Evolutionary conservation across 2,888 invertebrate species (phyloP).

Genomic region (Polymixis lichenea): DNA sequence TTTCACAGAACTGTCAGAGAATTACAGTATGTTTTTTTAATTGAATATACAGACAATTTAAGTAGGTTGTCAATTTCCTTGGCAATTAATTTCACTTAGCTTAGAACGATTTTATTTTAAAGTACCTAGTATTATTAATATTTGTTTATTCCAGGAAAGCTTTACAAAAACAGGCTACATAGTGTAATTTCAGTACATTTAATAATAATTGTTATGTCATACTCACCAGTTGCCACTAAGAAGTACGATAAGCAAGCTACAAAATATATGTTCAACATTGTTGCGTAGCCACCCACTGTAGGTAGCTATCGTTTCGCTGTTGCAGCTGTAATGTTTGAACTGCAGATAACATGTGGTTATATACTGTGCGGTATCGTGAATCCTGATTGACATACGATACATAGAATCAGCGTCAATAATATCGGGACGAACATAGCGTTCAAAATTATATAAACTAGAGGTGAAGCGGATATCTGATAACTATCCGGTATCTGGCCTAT

Average conservation of each 20-base stretch:
- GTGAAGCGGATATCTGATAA: too few relatives aligned
- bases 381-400: not conserved
- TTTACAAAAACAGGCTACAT: not conserved
- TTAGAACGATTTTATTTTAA: too few relatives aligned
- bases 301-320: not conserved
- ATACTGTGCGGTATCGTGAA: not conserved
- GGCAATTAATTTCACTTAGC: not conserved
- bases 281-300: not conserved
- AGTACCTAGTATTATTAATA: too few relatives aligned
- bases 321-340: not conserved
- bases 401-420: too few relatives aligned
- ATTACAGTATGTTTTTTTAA: too few relatives aligned
- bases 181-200: not conserved
- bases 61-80: not conserved
- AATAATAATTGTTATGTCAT: not conserved
- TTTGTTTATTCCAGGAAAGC: not conserved
- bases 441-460: too few relatives aligned
- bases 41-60: not conserved
- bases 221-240: constrained; percentile 16
- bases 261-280: constrained; percentile 5
- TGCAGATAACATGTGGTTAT: not conserved
- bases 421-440: too few relatives aligned
- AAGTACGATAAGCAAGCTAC: constrained; percentile 15
- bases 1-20: too few relatives aligned
- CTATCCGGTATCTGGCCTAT: too few relatives aligned